phyloP scores from a whole-genome alignment of 37 sponge, comb jelly and placozoan species.

The Ianthella basta region DNA sequence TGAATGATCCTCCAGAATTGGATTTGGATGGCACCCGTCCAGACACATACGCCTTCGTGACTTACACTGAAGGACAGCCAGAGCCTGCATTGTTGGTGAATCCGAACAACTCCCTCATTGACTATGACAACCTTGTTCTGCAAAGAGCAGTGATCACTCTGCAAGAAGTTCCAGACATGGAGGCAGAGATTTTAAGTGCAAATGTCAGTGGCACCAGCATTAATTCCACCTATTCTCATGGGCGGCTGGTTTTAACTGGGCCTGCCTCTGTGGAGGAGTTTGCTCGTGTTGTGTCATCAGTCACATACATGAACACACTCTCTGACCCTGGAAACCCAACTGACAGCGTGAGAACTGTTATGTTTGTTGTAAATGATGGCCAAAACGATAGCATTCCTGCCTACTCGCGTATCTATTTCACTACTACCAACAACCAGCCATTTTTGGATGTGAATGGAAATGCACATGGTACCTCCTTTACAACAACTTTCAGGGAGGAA shows the following conservation, averaged over 20 bases:
- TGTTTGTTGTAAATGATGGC: slow-evolving; percentile 80
- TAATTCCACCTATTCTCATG: slow-evolving; percentile 9
- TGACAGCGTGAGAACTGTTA: slow-evolving; percentile 43
- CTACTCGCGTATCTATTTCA: slow-evolving; percentile 57
- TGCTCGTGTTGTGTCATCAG: slow-evolving; percentile 50
- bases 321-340: slow-evolving; percentile 72
- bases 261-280: slow-evolving; percentile 80
- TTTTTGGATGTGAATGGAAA: slow-evolving; percentile 84
- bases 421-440: slow-evolving; percentile 74
- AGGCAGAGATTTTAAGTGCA: slow-evolving; percentile 69
- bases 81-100: slow-evolving; percentile 38
- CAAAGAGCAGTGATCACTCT: slow-evolving; percentile 50
- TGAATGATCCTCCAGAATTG: slow-evolving; percentile 86
- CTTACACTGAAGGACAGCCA: slow-evolving; percentile 64
- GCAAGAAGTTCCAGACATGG: slow-evolving; percentile 55
- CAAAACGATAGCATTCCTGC: slow-evolving; percentile 70
- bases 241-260: slow-evolving; percentile 58
- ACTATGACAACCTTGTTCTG: slow-evolving; percentile 60
- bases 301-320: slow-evolving; percentile 74
- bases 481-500: slow-evolving; percentile 65
- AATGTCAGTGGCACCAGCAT: slow-evolving; percentile 40
- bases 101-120: slow-evolving; percentile 62
- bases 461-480: slow-evolving; percentile 49
- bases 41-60: slow-evolving; percentile 49
- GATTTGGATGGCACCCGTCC: slow-evolving; percentile 55